Evolutionary conservation across 2,113 vertebrate species (phyloP).

Genomic region (Regulus satrapa): DNA sequence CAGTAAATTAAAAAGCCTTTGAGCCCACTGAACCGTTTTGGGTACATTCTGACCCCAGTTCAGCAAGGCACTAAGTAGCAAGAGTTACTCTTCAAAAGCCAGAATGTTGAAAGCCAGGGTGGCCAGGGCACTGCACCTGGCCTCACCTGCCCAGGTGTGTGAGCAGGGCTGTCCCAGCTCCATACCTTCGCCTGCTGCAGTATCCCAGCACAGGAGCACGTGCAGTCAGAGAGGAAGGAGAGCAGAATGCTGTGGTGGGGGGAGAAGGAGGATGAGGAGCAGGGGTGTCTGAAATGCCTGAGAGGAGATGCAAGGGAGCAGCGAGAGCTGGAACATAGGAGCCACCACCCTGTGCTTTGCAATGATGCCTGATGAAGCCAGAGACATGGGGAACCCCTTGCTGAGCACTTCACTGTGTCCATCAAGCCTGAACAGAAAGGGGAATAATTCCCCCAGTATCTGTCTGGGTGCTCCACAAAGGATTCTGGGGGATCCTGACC

Average conservation of each 20-base stretch:
- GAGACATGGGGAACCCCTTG: not conserved
- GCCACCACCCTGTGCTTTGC: not conserved
- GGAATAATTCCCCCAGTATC: no score
- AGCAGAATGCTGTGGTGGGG: accelerated
- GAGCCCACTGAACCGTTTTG: not conserved
- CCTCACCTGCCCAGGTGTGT: not conserved
- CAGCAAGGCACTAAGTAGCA: not conserved
- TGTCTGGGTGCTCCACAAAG: not conserved
- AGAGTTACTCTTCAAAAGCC: not conserved
- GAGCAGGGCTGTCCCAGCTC: not conserved
- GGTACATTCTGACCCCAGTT: not conserved
- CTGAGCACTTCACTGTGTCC: not conserved
- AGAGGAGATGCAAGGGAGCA: not conserved
- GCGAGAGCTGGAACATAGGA: not conserved
- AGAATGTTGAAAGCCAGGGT: not conserved
- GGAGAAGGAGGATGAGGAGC: not conserved
- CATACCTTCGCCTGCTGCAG: not conserved
- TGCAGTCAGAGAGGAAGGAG: not conserved
- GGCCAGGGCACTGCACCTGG: not conserved
- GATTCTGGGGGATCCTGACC: not conserved
- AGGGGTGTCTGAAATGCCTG: not conserved
- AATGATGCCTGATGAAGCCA: not conserved
- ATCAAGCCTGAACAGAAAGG: not conserved
- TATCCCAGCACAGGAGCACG: not conserved
- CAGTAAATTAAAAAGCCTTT: not conserved